Evolutionary conservation across 2,797 vertebrate genomes (phyloP), one percentile per base, ranked within the genome.

Genomic region (Todus mexicanus): DNA sequence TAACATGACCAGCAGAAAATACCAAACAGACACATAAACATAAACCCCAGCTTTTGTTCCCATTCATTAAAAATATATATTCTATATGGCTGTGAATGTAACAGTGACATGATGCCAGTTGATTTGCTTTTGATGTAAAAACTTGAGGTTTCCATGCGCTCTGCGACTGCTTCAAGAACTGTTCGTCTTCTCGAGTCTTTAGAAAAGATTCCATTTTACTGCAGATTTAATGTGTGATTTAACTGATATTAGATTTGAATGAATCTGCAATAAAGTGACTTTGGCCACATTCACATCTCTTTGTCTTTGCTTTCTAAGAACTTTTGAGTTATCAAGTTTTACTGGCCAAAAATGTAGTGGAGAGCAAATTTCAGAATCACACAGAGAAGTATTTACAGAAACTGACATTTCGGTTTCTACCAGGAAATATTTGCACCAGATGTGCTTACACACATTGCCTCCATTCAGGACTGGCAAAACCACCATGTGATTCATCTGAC

Each of bases 301-400:
- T 93, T 89, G 88, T 94, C 90, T 92, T 92, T 92, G 96, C 95
- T 96, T 95, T 96, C 77, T 51, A 96, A 92, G 94, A 96, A 96
- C 42, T 82, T 89, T 43, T 7, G 64, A 92, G 71, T 91, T 93
- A 92, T 77, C 91, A 84, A 38, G 35, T 64, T 84, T 74, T 89
- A 26, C 72, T 31, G 45, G 83, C 88, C 93, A 91, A 88, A 93
- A 90, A 60, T 4, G 0, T n/a, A 11, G 57, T 1, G 7, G 88
- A 79, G 70, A 90, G 75, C 7, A 54, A 84, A 87, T 79, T 94
- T 93, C 87, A 78, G 92, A 40, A 87, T 69, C 61, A 37, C 68
- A n/a, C 70, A 73, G 38, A 43, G 65, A 75, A 90, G 84, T 87
- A 93, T 95, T 96, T 94, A 77, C 78, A 94, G 90, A 73, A 93